Percentiles rank a stretch among this genome's conserved stretches.
Evolutionary conservation across 2,888 invertebrate species (phyloP).

Genomic region (Erebia ligea): DNA sequence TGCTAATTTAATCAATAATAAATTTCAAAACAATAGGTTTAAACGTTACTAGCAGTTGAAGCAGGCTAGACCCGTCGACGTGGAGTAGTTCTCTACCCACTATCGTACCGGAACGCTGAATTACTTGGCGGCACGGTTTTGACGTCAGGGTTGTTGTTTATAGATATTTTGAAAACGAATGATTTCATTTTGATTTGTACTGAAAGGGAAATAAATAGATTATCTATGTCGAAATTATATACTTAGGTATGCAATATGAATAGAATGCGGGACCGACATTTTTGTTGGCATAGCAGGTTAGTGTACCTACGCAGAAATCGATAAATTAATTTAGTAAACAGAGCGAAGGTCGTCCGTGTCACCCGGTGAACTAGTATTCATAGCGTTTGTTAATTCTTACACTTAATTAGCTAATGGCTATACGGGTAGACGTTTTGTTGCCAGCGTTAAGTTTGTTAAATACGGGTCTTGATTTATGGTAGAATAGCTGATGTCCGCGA

Average conservation of each 20-base stretch:
- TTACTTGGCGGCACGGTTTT: too few species aligned
- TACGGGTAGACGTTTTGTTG: constrained; percentile 14
- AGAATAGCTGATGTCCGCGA: not conserved
- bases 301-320: constrained; percentile 36
- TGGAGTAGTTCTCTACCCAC: too few species aligned
- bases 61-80: too few species aligned
- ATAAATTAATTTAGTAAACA: constrained; percentile 38
- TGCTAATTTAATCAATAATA: too few species aligned
- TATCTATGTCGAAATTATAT: not conserved
- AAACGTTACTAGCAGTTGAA: too few species aligned
- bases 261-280: constrained; percentile 22
- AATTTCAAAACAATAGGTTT: too few species aligned
- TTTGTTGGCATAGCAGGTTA: constrained; percentile 7
- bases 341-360: constrained; percentile 34
- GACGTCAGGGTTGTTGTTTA: too few species aligned
- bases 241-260: constrained; percentile 6
- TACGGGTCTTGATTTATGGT: not conserved
- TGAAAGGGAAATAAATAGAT: not conserved
- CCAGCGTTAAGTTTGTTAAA: constrained; percentile 12
- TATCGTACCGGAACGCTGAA: too few species aligned
- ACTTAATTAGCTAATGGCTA: constrained; percentile 20
- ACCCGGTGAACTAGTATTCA: constrained; percentile 31
- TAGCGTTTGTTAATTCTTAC: constrained; percentile 17
- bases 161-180: too few species aligned
- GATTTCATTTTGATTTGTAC: too few species aligned